Evolutionary conservation across 2,797 vertebrate species (phyloP).

Genomic region (Fistularia tabacaria): DNA sequence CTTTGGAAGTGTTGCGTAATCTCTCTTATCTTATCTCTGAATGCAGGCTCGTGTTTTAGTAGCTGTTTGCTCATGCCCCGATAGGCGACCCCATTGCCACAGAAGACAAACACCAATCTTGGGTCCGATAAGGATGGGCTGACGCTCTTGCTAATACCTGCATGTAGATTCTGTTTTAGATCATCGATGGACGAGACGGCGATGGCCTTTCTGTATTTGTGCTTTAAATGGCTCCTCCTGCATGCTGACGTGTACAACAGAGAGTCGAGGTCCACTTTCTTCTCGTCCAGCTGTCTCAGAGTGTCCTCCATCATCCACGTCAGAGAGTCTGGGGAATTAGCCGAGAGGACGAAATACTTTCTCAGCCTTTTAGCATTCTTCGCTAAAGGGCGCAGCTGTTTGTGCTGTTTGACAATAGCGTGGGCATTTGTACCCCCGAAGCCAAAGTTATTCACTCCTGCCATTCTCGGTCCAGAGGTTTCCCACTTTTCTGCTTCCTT

Average conservation of each 20-base stretch:
- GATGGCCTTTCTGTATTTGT: conserved; percentile 79
- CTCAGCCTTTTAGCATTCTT: conserved; percentile 38
- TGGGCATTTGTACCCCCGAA: conserved; percentile 89
- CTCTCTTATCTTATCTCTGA: conserved; percentile 77
- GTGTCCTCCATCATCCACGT: conserved; percentile 69
- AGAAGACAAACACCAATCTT: conserved; percentile 82
- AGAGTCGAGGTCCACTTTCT: conserved; percentile 60
- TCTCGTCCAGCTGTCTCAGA: conserved; percentile 60
- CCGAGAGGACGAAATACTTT: conserved; percentile 78
- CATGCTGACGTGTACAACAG: conserved; percentile 84
- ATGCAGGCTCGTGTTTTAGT: conserved; percentile 74
- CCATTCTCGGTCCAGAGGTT: conserved; percentile 62
- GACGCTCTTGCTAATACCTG: conserved; percentile 26
- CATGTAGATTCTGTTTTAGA: conserved; percentile 70
- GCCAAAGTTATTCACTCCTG: conserved; percentile 85
- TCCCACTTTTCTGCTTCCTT: conserved; percentile 74
- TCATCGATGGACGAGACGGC: conserved; percentile 69
- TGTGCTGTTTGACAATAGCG: conserved; percentile 75
- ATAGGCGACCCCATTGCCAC: conserved; percentile 79
- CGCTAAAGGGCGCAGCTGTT: conserved; percentile 37
- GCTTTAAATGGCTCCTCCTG: conserved; percentile 80
- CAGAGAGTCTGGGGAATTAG: conserved; percentile 77
- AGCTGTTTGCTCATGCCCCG: conserved; percentile 77
- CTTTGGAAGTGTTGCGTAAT: conserved; percentile 65
- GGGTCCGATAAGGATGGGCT: conserved; percentile 44